Percentiles rank a stretch among this genome's conserved stretches.
phyloP scores from a whole-genome alignment of 2,113 vertebrate species.

The Myodes glareolus region DNA sequence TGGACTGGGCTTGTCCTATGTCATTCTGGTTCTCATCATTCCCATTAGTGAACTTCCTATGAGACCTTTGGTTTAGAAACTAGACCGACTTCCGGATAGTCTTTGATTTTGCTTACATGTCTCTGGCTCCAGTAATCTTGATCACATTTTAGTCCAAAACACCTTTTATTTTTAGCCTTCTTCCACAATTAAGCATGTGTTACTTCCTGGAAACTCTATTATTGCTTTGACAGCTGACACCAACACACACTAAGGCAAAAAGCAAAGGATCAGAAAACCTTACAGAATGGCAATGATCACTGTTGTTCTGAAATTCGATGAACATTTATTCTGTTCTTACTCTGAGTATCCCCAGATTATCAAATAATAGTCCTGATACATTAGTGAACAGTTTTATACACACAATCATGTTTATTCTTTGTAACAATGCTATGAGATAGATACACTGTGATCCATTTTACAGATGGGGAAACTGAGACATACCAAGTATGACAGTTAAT shows the following conservation, averaged over 20 bases:
- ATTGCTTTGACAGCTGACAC: neutral
- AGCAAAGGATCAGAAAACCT: neutral
- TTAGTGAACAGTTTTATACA: neutral
- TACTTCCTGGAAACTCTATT: slow-evolving; percentile 29
- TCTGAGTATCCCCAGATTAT: neutral
- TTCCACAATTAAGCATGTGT: slow-evolving; percentile 20
- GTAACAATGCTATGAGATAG: neutral
- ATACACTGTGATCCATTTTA: neutral
- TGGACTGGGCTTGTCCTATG: neutral
- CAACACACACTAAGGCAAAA: neutral
- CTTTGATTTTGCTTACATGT: neutral
- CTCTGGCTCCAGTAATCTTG: neutral
- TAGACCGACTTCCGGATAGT: slow-evolving; percentile 1
- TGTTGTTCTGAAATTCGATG: neutral
- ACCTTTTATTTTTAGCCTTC: slow-evolving; percentile 28
- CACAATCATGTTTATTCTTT: neutral
- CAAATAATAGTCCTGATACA: neutral
- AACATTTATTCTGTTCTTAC: slow-evolving; percentile 21
- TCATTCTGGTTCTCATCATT: neutral
- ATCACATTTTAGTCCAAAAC: slow-evolving; percentile 3
- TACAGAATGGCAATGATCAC: neutral
- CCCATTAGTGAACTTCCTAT: neutral
- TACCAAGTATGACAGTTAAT: neutral
- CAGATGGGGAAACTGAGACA: neutral
- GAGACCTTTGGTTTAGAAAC: slow-evolving; percentile 25